A percentile compares a stretch with the other conserved stretches of the same genome.
Evolutionary conservation across 1,140 invertebrate genomes (phyloP).

Genomic region (Drosophila hydei): DNA sequence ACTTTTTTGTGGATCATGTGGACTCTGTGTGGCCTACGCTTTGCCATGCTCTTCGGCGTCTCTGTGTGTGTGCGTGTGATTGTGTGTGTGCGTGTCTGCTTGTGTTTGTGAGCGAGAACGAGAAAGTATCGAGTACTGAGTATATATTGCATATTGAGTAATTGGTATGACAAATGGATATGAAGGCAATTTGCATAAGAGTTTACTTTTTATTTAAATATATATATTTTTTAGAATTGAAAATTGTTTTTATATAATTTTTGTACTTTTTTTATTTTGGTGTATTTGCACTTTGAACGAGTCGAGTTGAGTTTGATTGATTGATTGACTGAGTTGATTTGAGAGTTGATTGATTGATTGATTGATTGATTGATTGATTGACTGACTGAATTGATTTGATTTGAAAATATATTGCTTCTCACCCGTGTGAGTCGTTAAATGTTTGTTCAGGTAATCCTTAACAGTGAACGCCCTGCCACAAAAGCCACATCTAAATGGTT

Average conservation of each 20-base stretch:
- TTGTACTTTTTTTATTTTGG: constrained; percentile 21
- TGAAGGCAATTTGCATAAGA: constrained; percentile 67
- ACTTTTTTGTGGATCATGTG: constrained; percentile 42
- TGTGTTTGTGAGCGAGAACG: constrained; percentile 15
- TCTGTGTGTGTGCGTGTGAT: constrained; percentile 16
- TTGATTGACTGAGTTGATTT: constrained; percentile 59
- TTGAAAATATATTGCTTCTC: constrained; percentile 84
- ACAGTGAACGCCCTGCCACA: constrained; percentile 84
- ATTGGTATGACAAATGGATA: constrained; percentile 72
- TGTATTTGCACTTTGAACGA: constrained; percentile 49
- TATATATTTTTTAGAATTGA: constrained; percentile 31
- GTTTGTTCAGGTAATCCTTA: constrained; percentile 84
- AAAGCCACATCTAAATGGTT: constrained; percentile 84
- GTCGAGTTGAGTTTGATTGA: constrained; percentile 39
- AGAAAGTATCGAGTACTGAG: constrained; percentile 44
- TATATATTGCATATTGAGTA: constrained; percentile 37
- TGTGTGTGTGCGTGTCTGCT: constrained; percentile 2
- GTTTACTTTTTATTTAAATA: constrained; percentile 20
- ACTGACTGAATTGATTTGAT: constrained; percentile 81
- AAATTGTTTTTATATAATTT: constrained; percentile 33
- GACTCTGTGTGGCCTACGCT: constrained; percentile 15
- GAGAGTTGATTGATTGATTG: constrained; percentile 61
- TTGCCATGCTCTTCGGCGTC: constrained; percentile 55
- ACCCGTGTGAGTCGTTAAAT: constrained; percentile 84
- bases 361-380: constrained; percentile 82